A percentile compares a stretch with the other conserved stretches of the same genome.
Evolutionary conservation across 1,140 invertebrate genomes (phyloP).

Genomic region (Magallana ariakensis): DNA sequence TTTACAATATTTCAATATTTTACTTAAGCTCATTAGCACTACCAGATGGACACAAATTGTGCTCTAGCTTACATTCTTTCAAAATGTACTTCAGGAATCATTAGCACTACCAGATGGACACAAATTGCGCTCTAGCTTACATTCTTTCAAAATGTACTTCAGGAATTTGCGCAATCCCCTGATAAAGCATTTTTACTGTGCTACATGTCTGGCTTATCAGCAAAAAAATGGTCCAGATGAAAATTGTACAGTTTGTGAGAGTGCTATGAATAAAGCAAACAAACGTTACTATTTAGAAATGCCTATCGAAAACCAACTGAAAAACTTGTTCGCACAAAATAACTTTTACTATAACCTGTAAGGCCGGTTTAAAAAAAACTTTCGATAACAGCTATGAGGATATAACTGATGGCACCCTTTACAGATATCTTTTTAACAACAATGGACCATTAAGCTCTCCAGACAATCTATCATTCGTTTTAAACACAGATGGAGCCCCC

Average conservation of each 20-base stretch:
- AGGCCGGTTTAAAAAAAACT: too few relatives aligned
- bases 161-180: slow-evolving; percentile 52
- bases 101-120: slow-evolving; percentile 45
- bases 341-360: too few relatives aligned
- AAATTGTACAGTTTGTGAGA: slow-evolving; percentile 47
- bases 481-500: too few relatives aligned
- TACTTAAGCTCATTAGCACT: slow-evolving; percentile 35
- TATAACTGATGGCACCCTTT: too few relatives aligned
- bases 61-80: slow-evolving; percentile 48
- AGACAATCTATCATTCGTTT: too few relatives aligned
- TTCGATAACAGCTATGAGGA: too few relatives aligned
- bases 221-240: too few relatives aligned
- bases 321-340: slow-evolving; percentile 6
- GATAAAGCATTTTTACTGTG: too few relatives aligned
- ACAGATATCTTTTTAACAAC: too few relatives aligned
- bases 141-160: slow-evolving; percentile 52
- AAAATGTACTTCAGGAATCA: slow-evolving; percentile 48
- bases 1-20: slow-evolving; percentile 50
- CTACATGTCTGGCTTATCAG: too few relatives aligned
- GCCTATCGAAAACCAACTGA: slow-evolving; percentile 44
- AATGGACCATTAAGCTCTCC: too few relatives aligned
- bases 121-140: slow-evolving; percentile 47
- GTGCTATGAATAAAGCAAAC: neutral
- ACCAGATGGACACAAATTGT: slow-evolving; percentile 51
- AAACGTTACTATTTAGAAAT: slow-evolving; percentile 50